Conservation (phyloP, 1,140 invertebrate genomes). For the Meloidogyne chitwoodi region DNA sequence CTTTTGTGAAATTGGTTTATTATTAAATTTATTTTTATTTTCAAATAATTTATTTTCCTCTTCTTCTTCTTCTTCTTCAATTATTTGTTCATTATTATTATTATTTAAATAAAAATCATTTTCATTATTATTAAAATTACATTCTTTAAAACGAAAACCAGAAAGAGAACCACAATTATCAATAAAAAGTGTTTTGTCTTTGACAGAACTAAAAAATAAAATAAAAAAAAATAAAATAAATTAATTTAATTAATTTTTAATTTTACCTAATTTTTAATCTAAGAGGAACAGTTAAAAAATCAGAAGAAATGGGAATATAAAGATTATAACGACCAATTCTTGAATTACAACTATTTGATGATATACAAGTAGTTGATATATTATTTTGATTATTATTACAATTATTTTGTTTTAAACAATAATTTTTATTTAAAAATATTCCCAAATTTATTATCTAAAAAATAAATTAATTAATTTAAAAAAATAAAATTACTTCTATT, state of each 20-base stretch:
- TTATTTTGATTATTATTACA: background rate
- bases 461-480: background rate
- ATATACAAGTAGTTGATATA: background rate
- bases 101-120: background rate
- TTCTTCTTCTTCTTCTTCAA: slow-evolving; percentile 17
- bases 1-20: slow-evolving; percentile 8
- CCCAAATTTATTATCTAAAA: slow-evolving; percentile 41
- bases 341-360: slow-evolving; percentile 38
- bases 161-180: slow-evolving; percentile 37
- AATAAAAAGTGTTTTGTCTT: slow-evolving; percentile 26
- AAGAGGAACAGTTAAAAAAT: slow-evolving; percentile 48
- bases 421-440: slow-evolving; percentile 47
- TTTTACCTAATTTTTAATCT: slow-evolving; percentile 44
- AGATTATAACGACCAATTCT: slow-evolving; percentile 49
- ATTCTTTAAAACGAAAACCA: slow-evolving; percentile 39
- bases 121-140: slow-evolving; percentile 21
- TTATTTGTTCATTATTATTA: no score
- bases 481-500: slow-evolving; percentile 20
- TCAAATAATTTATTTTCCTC: background rate
- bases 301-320: slow-evolving; percentile 53
- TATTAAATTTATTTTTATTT: background rate
- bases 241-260: background rate
- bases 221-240: background rate
- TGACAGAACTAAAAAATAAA: slow-evolving; percentile 32
- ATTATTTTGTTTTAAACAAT: slow-evolving; percentile 41